These are phyloP conservation scores for Perca flavescens DNA, from an alignment of 2,113 vertebrate species.

Conservation along the genomic window DNA sequence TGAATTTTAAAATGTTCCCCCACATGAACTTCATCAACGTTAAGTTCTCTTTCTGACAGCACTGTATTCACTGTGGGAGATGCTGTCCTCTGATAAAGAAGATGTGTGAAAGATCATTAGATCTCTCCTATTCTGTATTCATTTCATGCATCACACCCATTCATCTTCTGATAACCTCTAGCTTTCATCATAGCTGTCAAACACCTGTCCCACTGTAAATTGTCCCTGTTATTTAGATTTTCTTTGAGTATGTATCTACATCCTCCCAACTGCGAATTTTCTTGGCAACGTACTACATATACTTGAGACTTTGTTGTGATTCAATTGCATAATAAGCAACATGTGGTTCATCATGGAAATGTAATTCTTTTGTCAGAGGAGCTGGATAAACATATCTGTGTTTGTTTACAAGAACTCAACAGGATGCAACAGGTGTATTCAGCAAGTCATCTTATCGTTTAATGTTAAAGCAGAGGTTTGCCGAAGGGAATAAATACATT, in stretches of 20 bases:
- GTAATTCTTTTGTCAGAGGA: neutral
- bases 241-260: neutral
- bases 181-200: neutral
- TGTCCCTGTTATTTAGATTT: neutral
- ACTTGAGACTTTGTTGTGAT: neutral
- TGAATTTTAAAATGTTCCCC: neutral
- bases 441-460: neutral
- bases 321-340: neutral
- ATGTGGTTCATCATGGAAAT: neutral
- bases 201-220: neutral
- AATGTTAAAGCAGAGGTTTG: neutral
- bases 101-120: neutral
- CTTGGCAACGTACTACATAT: neutral
- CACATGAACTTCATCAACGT: neutral
- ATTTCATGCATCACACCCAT: neutral
- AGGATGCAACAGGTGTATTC: neutral
- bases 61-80: neutral
- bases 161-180: neutral
- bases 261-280: neutral
- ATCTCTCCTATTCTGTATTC: neutral
- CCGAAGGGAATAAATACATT: neutral
- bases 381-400: neutral
- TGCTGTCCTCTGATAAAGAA: neutral
- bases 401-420: neutral
- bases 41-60: rapidly evolving